Conservation (phyloP, 2,888 invertebrate genomes). For the Spodoptera exigua region DNA sequence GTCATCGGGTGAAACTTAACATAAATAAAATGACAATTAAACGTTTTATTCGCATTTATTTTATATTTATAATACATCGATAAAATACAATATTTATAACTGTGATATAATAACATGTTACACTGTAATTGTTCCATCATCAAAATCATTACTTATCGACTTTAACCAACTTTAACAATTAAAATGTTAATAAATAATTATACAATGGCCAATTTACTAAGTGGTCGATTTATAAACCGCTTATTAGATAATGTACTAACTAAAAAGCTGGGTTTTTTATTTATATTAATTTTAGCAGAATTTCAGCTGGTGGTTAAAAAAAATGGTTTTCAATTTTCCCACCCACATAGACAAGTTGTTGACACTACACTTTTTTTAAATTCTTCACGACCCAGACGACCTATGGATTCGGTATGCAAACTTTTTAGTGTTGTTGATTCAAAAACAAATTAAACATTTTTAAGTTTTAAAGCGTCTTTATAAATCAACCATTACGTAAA, state of each 20-base stretch:
- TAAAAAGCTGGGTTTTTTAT: not conserved
- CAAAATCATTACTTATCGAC: conserved; percentile 47
- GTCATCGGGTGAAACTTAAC: not conserved
- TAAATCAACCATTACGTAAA: conserved; percentile 37
- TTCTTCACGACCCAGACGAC: no score
- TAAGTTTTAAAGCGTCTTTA: no score
- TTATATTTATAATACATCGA: conserved; percentile 80
- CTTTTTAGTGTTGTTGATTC: no score
- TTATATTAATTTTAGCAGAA: no score
- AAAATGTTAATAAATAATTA: conserved; percentile 61
- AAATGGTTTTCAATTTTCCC: no score
- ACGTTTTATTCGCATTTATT: conserved; percentile 67
- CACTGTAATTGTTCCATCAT: conserved; percentile 56
- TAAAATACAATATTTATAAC: conserved; percentile 84
- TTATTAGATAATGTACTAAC: not conserved
- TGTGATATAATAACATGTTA: conserved; percentile 78
- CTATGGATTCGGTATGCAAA: no score
- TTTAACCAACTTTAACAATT: conserved; percentile 55
- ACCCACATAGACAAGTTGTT: no score
- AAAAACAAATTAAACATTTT: no score
- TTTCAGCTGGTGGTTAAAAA: no score
- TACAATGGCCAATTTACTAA: conserved; percentile 13
- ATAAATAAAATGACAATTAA: conserved; percentile 43
- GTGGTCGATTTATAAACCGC: not conserved
- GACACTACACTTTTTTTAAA: no score